A percentile compares a stretch with the other conserved stretches of the same genome.
phyloP scores from a whole-genome alignment of 2,888 invertebrate species.

The Lypha dubia region DNA sequence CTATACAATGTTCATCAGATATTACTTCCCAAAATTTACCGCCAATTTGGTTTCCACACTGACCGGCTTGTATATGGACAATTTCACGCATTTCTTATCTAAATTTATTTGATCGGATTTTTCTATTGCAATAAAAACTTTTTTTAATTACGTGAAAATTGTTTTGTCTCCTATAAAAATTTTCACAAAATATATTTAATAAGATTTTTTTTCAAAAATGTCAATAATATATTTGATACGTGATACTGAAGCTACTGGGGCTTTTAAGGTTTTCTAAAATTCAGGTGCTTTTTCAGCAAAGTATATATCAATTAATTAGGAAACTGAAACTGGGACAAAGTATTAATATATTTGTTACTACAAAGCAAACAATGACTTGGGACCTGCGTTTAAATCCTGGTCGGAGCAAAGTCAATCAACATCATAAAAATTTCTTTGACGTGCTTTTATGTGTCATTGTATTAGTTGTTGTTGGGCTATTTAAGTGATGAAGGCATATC shows the following conservation, averaged over 20 bases:
- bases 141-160: conserved; percentile 22
- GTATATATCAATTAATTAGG: too few relatives aligned
- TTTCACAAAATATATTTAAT: conserved; percentile 48
- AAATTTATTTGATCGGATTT: conserved; percentile 16
- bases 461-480: too few relatives aligned
- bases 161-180: conserved; percentile 35
- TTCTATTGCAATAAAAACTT: conserved; percentile 36
- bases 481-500: too few relatives aligned
- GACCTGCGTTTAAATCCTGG: too few relatives aligned
- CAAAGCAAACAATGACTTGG: too few relatives aligned
- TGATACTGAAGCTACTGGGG: conserved; percentile 20
- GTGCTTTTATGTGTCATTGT: too few relatives aligned
- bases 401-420: too few relatives aligned
- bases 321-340: too few relatives aligned
- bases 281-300: conserved; percentile 44
- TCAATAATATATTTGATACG: conserved; percentile 42
- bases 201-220: conserved; percentile 42
- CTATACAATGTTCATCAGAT: conserved; percentile 97
- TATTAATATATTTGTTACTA: too few relatives aligned
- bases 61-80: conserved; percentile 96
- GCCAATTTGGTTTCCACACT: conserved; percentile 98
- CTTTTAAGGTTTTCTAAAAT: neutral
- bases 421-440: too few relatives aligned
- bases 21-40: conserved; percentile 99
- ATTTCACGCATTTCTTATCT: conserved; percentile 93